These are phyloP conservation scores for Terebella lapidaria DNA, from an alignment of 2,888 invertebrate genomes.

Conservation along the genomic window DNA sequence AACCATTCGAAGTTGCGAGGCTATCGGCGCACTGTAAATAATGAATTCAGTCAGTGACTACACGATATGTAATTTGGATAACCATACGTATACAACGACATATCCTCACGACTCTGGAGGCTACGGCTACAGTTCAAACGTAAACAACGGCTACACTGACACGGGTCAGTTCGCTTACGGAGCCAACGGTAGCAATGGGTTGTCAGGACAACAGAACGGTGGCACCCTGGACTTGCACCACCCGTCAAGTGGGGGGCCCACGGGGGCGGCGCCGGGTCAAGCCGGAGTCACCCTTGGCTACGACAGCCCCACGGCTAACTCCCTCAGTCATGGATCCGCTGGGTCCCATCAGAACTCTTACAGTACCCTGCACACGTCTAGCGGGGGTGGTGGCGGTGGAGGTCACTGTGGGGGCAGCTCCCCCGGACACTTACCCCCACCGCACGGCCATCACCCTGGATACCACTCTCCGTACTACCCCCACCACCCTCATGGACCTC, in stretches of 20 bases:
- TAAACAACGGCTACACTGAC: slow-evolving; percentile 35
- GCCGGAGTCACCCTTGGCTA: background rate
- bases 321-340: background rate
- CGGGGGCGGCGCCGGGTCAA: slow-evolving; percentile 5
- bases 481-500: slow-evolving; percentile 6
- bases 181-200: slow-evolving; percentile 1
- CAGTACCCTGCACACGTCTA: too few species aligned
- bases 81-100: slow-evolving; percentile 39
- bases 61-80: slow-evolving; percentile 50
- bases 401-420: background rate
- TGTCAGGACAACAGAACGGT: background rate
- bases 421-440: background rate
- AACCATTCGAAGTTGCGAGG: too few species aligned
- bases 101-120: slow-evolving; percentile 30
- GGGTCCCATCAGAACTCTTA: too few species aligned
- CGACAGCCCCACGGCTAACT: background rate
- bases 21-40: too few species aligned
- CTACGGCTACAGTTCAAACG: slow-evolving; percentile 32
- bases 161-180: slow-evolving; percentile 30
- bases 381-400: too few species aligned
- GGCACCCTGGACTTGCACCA: background rate
- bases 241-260: background rate
- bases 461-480: slow-evolving; percentile 7
- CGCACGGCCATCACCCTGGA: background rate
- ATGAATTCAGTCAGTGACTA: slow-evolving; percentile 49